Evolutionary conservation across 2,797 vertebrate species (phyloP), one percentile per base, ranked within the genome.

Genomic region (Delichon dasypus): DNA sequence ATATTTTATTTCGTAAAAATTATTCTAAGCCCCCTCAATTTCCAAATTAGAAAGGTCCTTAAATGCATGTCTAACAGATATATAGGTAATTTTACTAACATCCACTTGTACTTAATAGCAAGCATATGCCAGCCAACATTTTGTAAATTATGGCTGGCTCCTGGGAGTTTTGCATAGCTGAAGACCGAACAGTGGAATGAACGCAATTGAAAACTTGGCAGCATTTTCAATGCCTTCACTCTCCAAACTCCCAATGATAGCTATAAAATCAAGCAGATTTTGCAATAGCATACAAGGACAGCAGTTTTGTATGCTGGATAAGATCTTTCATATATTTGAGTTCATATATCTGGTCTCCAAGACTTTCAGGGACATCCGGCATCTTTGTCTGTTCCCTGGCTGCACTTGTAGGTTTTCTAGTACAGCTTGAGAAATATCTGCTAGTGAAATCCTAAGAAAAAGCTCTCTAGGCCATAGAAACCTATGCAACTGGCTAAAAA

Each of bases 131-230:
- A 86, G 76, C 44, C 80, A 93, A 86, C 44, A 36, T 88, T 93
- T 84, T 50, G 51, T 76, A 73, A 93, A 90, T 51, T 54, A 84
- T 32, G 48, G 4, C 47, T 81, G 54, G 58, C 74, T 84, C 70
- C 13, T 36, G 58, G 58, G 58, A 93, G 27, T 51, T 93, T 79
- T 79, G 13, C 26, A 20, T 58, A 78, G 64, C 25, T 2, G 2
- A 93, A 86, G 72, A 92, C 11, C 21, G 4, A 81, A 60, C 10
- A 42, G 67, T 66, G 55, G 18, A 93, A 85, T 42, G 71, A 93
- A 66, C 60, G 70, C 55, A 89, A 53, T 88, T 85, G 83, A 92
- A 91, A 96, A 55, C 54, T 81, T 89, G 74, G 77, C 62, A 76
- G 14, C 38, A 44, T 73, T 94, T 90, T 75, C 67, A 61, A 17